These are phyloP conservation scores for Clarias laeviceps DNA, from an alignment of 2,797 vertebrate genomes.

Conservation along the genomic window DNA sequence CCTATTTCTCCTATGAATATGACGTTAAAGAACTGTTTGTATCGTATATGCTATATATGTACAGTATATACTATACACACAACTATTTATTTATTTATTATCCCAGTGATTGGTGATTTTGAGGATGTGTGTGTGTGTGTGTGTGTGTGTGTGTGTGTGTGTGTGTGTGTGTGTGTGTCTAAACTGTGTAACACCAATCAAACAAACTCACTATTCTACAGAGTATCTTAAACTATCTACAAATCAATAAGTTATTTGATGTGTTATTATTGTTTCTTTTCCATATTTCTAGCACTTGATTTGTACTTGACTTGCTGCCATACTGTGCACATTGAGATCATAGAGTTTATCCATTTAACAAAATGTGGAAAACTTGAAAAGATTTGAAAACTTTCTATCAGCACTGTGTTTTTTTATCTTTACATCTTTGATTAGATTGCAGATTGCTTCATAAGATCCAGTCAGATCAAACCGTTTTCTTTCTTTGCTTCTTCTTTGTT, in stretches of 20 bases:
- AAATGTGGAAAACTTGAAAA: too few species aligned
- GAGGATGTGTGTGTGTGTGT: too few species aligned
- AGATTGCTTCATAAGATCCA: not conserved
- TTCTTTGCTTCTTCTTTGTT: not conserved
- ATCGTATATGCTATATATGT: too few species aligned
- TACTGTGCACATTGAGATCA: not conserved
- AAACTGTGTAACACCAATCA: not conserved
- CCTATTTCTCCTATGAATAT: not conserved
- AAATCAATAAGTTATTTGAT: not conserved
- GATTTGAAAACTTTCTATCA: too few species aligned
- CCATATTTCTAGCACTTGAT: not conserved
- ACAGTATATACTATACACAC: too few species aligned
- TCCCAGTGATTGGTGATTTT: too few species aligned
- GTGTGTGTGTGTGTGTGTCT: not conserved
- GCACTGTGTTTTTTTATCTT: not conserved
- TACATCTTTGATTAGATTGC: not conserved
- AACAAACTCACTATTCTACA: not conserved
- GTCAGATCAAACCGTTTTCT: not conserved
- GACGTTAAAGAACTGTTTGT: not conserved
- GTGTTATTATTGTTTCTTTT: not conserved
- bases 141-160: too few species aligned
- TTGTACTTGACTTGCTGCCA: not conserved
- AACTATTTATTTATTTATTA: too few species aligned
- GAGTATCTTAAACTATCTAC: not conserved
- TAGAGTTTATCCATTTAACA: not conserved